Percentiles rank a stretch among this genome's conserved stretches.
phyloP scores from a whole-genome alignment of 2,888 invertebrate genomes.

The Acronicta alni region DNA sequence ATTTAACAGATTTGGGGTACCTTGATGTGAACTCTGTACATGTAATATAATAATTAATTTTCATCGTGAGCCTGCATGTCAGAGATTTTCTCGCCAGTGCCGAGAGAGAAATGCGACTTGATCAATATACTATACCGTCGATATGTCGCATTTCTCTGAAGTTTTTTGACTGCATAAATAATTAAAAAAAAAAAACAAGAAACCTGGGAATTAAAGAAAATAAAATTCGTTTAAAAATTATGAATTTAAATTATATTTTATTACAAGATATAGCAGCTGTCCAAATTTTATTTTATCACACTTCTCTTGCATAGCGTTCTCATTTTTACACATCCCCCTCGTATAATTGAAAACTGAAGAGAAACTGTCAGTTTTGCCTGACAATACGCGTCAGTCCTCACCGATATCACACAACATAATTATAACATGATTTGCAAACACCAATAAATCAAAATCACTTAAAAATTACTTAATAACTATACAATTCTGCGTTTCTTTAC shows the following conservation, averaged over 20 bases:
- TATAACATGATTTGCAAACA: conserved; percentile 60
- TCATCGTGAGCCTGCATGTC: no score
- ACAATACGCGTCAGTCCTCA: conserved; percentile 21
- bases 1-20: no score
- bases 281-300: conserved; percentile 59
- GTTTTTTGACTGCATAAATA: no score
- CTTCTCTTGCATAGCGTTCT: conserved; percentile 52
- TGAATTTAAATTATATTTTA: conserved; percentile 60
- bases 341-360: conserved; percentile 4
- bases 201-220: conserved; percentile 10
- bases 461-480: conserved; percentile 50
- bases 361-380: conserved; percentile 9
- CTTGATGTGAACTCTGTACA: no score
- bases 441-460: conserved; percentile 55
- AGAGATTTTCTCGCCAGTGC: no score
- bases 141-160: no score
- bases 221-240: conserved; percentile 53
- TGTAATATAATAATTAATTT: no score
- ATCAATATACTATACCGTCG: no score
- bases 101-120: no score
- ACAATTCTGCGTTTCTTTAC: conserved; percentile 25
- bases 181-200: no score
- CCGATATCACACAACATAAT: conserved; percentile 42
- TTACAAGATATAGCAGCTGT: conserved; percentile 65
- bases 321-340: conserved; percentile 38